Evolutionary conservation across 2,113 vertebrate species (phyloP).

Genomic region (Caretta caretta): DNA sequence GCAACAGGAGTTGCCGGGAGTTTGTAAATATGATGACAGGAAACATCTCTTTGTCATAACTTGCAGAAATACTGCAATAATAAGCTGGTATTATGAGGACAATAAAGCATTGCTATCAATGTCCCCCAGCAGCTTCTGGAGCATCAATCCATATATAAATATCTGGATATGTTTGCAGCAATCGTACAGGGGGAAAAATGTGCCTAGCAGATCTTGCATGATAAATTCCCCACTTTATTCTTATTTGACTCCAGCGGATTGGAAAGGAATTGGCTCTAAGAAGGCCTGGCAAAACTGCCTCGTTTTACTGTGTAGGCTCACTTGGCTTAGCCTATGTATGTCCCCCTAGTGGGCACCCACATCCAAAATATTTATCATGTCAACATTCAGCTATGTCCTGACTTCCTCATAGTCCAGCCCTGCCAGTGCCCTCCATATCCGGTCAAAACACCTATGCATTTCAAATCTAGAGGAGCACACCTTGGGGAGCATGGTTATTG

Average conservation of each 20-base stretch:
- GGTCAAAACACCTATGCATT: not conserved
- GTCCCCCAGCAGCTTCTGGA: not conserved
- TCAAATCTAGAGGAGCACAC: not conserved
- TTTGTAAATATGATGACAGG: rapidly evolving
- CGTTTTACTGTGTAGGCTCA: not conserved
- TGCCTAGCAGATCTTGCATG: not conserved
- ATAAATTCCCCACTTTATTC: not conserved
- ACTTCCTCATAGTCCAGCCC: not conserved
- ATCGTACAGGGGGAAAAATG: not conserved
- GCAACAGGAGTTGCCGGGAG: rapidly evolving
- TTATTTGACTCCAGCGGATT: not conserved
- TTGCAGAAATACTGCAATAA: rapidly evolving
- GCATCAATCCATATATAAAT: rapidly evolving
- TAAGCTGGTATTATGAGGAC: not conserved
- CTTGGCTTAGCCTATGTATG: not conserved
- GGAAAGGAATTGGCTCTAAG: not conserved
- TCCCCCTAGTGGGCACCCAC: rapidly evolving
- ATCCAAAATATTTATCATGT: not conserved
- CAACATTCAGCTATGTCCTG: rapidly evolving
- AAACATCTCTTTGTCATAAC: rapidly evolving
- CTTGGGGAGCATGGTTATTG: not conserved
- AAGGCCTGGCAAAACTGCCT: not conserved
- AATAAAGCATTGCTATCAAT: rapidly evolving
- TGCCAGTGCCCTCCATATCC: not conserved
- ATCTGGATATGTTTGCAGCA: not conserved